These are phyloP conservation scores for Campoletis sonorensis DNA, from an alignment of 1,140 invertebrate genomes.

Conservation along the genomic window DNA sequence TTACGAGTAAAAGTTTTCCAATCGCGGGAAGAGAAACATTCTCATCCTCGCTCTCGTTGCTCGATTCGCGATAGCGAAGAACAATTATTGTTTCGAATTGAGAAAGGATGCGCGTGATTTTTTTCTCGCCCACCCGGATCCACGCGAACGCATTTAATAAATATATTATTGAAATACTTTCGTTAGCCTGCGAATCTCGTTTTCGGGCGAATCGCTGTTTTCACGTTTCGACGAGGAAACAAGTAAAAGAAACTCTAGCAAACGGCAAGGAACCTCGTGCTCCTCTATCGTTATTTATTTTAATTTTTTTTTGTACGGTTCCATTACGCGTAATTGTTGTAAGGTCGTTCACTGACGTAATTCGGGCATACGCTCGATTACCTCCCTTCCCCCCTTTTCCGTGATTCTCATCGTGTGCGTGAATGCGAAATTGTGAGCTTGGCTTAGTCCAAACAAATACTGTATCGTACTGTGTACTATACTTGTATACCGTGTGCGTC, in stretches of 20 bases:
- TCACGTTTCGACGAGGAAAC: too few species aligned
- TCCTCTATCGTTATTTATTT: slow-evolving; percentile 71
- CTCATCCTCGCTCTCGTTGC: too few species aligned
- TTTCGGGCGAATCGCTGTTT: background rate
- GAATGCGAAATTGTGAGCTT: slow-evolving; percentile 44
- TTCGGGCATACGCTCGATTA: slow-evolving; percentile 41
- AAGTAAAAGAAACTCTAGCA: background rate
- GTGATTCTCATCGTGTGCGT: slow-evolving; percentile 16
- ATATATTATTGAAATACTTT: too few species aligned
- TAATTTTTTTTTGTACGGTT: slow-evolving; percentile 71
- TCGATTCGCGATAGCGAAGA: too few species aligned
- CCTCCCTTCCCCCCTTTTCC: background rate
- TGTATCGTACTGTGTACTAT: slow-evolving; percentile 71
- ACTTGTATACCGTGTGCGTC: slow-evolving; percentile 63
- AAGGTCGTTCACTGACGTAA: slow-evolving; percentile 47
- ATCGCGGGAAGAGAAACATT: too few species aligned
- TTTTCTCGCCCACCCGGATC: too few species aligned
- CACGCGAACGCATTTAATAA: too few species aligned
- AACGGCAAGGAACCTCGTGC: background rate
- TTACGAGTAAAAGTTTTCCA: too few species aligned
- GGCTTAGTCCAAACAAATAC: slow-evolving; percentile 58
- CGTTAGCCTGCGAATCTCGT: background rate
- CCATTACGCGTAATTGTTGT: slow-evolving; percentile 65
- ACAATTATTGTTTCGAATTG: background rate
- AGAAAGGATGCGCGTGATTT: background rate